These are phyloP conservation scores for Zaprionus kolodkinae DNA, from an alignment of 1,140 invertebrate genomes.

Conservation along the genomic window DNA sequence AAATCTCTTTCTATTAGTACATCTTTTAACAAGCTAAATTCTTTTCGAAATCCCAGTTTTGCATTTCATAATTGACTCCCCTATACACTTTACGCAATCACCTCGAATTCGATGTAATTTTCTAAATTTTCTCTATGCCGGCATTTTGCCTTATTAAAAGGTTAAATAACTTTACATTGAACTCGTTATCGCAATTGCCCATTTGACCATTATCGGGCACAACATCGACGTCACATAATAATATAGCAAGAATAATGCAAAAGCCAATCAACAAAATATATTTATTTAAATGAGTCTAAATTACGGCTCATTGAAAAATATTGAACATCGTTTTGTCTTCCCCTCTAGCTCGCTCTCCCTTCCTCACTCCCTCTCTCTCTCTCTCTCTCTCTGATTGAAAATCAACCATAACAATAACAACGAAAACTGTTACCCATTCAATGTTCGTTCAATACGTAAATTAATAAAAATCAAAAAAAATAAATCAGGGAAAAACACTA, in stretches of 20 bases:
- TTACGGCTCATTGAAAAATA: slow-evolving; percentile 82
- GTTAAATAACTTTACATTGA: slow-evolving; percentile 82
- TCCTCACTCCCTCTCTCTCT: neutral
- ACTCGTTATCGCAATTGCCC: slow-evolving; percentile 75
- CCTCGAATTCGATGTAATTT: slow-evolving; percentile 25
- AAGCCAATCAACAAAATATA: slow-evolving; percentile 81
- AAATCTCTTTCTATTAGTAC: too few species aligned
- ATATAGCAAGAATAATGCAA: slow-evolving; percentile 53
- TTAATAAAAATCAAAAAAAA: slow-evolving; percentile 77
- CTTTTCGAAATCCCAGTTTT: neutral
- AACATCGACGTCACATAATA: slow-evolving; percentile 39
- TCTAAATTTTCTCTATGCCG: slow-evolving; percentile 20
- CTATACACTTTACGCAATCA: slow-evolving; percentile 36
- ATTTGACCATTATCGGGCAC: slow-evolving; percentile 35
- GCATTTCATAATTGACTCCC: neutral
- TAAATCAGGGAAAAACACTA: slow-evolving; percentile 76
- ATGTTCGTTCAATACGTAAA: slow-evolving; percentile 64
- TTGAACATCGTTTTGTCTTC: slow-evolving; percentile 41
- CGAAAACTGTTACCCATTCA: slow-evolving; percentile 27
- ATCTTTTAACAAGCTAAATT: neutral
- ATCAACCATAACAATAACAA: slow-evolving; percentile 59
- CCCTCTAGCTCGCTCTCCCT: neutral
- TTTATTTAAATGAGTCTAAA: slow-evolving; percentile 83
- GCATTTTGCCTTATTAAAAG: slow-evolving; percentile 68
- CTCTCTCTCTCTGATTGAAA: slow-evolving; percentile 63